These are phyloP conservation scores for Pinna nobilis DNA, from an alignment of 1,140 invertebrate genomes.

Conservation along the genomic window DNA sequence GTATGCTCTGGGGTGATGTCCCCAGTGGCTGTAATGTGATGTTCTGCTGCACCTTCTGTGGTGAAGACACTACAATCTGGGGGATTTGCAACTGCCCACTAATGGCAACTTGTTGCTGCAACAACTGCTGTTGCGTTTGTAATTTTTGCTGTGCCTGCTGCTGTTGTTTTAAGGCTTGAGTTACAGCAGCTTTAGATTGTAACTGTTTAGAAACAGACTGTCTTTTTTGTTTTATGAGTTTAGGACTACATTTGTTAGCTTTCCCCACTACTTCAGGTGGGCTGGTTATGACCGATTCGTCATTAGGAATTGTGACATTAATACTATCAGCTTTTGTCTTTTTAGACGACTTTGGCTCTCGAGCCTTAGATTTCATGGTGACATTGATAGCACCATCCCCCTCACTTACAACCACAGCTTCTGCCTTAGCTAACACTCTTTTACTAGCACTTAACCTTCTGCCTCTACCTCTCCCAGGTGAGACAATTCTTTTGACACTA, in stretches of 20 bases:
- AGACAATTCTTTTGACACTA: conserved; percentile 2
- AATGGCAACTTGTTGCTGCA: neutral
- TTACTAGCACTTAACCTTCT: neutral
- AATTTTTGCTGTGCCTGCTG: neutral
- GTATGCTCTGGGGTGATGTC: conserved; percentile 8
- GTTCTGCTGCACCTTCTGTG: neutral
- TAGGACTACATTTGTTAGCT: neutral
- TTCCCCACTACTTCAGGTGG: neutral
- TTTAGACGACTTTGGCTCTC: neutral
- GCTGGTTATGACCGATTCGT: neutral
- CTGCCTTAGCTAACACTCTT: conserved; percentile 14
- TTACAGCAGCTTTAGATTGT: no score
- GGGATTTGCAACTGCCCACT: conserved; percentile 22
- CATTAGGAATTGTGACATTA: conserved; percentile 20
- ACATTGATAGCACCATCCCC: conserved; percentile 21
- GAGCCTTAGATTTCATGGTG: neutral
- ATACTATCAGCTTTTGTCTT: conserved; percentile 2
- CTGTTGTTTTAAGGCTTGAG: neutral
- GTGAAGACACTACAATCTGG: neutral
- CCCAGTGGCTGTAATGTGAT: neutral
- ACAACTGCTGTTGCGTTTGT: neutral
- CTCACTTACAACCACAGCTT: conserved; percentile 18
- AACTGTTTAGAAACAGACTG: conserved; percentile 4
- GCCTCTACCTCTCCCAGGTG: neutral
- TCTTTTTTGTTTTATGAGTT: no score